Base-by-base conservation (phyloP, 1,140 invertebrate species). In the fruit fly (Drosophila melanogaster) region DNA sequence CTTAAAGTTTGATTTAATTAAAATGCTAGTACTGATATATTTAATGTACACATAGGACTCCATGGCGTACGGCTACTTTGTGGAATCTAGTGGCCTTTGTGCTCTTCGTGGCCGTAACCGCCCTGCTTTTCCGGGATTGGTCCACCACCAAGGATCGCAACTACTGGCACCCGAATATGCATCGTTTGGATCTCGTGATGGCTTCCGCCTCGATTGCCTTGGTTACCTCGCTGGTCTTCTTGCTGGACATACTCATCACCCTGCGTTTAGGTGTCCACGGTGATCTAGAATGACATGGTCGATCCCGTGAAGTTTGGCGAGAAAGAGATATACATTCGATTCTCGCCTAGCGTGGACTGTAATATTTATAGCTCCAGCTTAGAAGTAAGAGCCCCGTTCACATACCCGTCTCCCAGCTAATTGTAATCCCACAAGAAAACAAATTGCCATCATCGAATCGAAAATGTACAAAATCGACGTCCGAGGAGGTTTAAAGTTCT, bases 81-180 rank as follows among this genome's bases (percentile, higher is more conserved):
- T 92, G 91, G 81, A 49, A 87, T 10, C 64, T 92, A 7, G 73
- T 91, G 4, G 92, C 57, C 12, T 90, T 91, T 46, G 61, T 86
- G 7, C 53, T 92, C 0, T 91, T 77, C 46, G 59, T 92, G n/a
- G 90, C 86, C 19, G 78, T 81, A 8, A 90, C 89, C 4, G 77
- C 73, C 10, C 35, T 85, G 26, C 55, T 92, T 12, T 90, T 92
- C 77, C 87, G 89, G 0, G 91, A 92, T 67, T 92, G 91, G 91
- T 79, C 81, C 44, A 83, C 73, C 11, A 92, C 90, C 14, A 92
- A 92, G 66, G 90, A 92, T 59, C 83, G 90, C 24, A 92, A 92
- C 47, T 91, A 92, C 37, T 92, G 92, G 92, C 91, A 92, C 73
- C 92, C 92, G 26, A 92, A 92, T 50, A 92, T 92, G 84, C 86